These are phyloP conservation scores for Seriola quinqueradiata DNA, from an alignment of 2,113 vertebrate species.

Conservation along the genomic window DNA sequence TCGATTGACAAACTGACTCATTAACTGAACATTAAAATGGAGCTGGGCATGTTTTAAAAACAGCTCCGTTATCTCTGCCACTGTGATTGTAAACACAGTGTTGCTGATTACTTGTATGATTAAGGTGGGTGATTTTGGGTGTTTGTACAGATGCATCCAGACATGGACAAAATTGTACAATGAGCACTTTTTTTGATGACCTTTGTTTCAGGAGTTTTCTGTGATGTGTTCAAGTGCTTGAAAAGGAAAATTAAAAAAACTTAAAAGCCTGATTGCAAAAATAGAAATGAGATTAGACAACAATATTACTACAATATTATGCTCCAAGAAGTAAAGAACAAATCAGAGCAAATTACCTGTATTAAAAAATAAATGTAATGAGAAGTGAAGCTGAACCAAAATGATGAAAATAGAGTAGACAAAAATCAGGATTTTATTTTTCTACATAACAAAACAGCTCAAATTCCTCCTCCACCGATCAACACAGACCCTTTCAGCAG, in stretches of 20 bases:
- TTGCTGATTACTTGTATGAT: too few relatives aligned
- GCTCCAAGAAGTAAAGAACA: constrained; percentile 5
- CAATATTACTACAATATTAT: too few relatives aligned
- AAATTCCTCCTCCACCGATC: constrained; percentile 1
- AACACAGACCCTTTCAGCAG: constrained; percentile 2
- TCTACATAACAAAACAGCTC: constrained; percentile 61
- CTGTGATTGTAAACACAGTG: too few relatives aligned
- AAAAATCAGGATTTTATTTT: constrained; percentile 65
- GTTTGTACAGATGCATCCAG: too few relatives aligned
- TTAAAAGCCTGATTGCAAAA: neutral
- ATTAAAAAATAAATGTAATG: constrained; percentile 8
- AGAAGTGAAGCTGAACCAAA: constrained; percentile 14
- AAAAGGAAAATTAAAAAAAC: neutral
- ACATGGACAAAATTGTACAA: too few relatives aligned
- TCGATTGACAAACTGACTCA: too few relatives aligned
- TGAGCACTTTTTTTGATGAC: too few relatives aligned
- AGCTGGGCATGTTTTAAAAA: too few relatives aligned
- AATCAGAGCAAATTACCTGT: neutral
- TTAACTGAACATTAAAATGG: too few relatives aligned
- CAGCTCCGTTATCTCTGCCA: too few relatives aligned
- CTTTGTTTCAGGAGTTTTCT: neutral
- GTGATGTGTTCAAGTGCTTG: neutral
- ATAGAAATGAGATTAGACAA: neutral
- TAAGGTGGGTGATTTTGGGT: too few relatives aligned
- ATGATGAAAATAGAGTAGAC: constrained; percentile 29